Evolutionary conservation across 2,888 invertebrate genomes (phyloP), one percentile per base, ranked within the genome.

Genomic region (Hyles lineata): DNA sequence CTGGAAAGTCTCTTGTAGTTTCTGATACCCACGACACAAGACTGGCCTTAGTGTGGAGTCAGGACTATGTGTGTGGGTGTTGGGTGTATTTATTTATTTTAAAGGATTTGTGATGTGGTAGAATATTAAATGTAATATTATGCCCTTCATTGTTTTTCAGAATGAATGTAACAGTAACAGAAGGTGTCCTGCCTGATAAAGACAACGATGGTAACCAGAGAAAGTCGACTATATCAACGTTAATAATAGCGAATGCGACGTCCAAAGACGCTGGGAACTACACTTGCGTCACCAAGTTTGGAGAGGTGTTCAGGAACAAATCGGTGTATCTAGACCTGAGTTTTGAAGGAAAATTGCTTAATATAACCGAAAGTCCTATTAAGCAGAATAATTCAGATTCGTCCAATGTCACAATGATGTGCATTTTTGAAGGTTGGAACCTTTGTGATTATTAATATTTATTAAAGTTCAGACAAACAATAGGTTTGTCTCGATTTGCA

Each of bases 371-470:
- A 0, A 83, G 83, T 0, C 88, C 87, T 0, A 79, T 92, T n/a
- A 79, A 75, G 11, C 80, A 81, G 43, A 88, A 89, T 71, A 80
- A 84, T 0, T 83, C 87, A 0, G 81, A 87, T 9, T 80, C 80
- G 17, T 81, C 76, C 0, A 85, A 83, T 71, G 84, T 90, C 0
- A 83, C 80, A 0, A 76, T 93, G 82, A 79, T 78, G 55, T 95
- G 95, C 81, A 76, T 86, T 69, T 95, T 94, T 81, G 89, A 93
- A 90, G 90, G 95, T 95, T 55, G 1, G 3, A 5, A 17, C 8
- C 9, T 35, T 35, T 9, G 0, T 9, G 35, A 8, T 35, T 35
- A 8, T 8, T 35, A 0, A 35, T 9, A 35, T 8, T 7, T 43
- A 0, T 43, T 43, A 43, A 9, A 35, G 43, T 43, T 43, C 43